Evolutionary conservation across 2,113 vertebrate species (phyloP), one percentile per base, ranked within the genome.

Genomic region (Hippocampus mohnikei): DNA sequence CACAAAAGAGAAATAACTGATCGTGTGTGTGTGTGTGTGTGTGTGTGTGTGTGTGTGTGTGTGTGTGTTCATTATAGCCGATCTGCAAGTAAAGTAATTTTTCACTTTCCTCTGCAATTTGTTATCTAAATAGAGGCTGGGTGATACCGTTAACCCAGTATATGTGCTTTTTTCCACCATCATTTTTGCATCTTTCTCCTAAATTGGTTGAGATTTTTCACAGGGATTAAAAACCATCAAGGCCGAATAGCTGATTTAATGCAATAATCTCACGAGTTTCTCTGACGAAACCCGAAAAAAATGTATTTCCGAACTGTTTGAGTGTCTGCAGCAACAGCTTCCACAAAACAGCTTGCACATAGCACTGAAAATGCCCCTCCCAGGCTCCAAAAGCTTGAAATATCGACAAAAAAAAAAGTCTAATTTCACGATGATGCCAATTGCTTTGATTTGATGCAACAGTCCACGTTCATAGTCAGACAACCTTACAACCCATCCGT

Each of bases 1-100:
- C 73, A 86, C 69, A 75, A 42, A 78, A 44, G 13, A 41, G 66
- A 68, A 86, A 89, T 87, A 33, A 29, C 5, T 42, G 55, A 21
- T 10, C 29, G 46, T 41, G 50, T 21, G 48, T 50, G 48, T 10
- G 18, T 50, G 18, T 21, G 48, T 21, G 18, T 52, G 65, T 41
- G 41, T 42, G 41, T 42, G 41, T 21, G 55, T 67, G 65, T 53
- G 44, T 48, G 48, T 16, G 44, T 46, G 44, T 15, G 13, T 48
- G 46, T 16, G 44, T 18, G 3, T 18, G 55, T 40, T 8, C 33
- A 60, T 60, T 56, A 70, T 67, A 23, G 2, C 25, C 73, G 63
- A 71, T 44, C 21, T 53, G 50, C 18, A 69, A 29, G 61, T 42
- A 12, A 70, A 48, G 48, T 33, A 27, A 13, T 53, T 63, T n/a